Base-by-base conservation (phyloP, 2,888 invertebrate genomes). In the Phragmatobia fuliginosa region DNA sequence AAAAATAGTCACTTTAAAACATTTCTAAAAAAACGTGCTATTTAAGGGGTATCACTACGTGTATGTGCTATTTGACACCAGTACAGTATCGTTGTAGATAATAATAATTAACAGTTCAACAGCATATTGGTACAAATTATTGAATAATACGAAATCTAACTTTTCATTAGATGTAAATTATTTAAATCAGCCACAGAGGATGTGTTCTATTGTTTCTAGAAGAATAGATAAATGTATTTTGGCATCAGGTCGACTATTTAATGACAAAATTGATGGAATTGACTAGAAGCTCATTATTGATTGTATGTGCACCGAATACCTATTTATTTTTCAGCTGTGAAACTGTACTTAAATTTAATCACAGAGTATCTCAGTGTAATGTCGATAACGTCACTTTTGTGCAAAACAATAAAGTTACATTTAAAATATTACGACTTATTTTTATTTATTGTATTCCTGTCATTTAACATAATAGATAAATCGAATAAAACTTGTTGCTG, bases 311-410 rank as follows among this genome's bases (percentile, higher is more conserved):
- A 81, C 74, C 71, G 79, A 82, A 81, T 85, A 88, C 85, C 81
- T 87, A 91, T 90, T 92, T 91, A 92, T 90, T 91, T 90, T 89
- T 89, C 84, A 83, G 94, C 94, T 94, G 94, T 95, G 94, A 92
- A 93, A 89, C 83, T 93, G 94, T 94, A 95, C 94, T 94, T 95
- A 95, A 93, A 90, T 85, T 87, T 90, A 88, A 90, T 90, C 90
- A 90, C 90, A 88, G 90, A 91, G 90, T 92, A 92, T 93, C 92
- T 93, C 92, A 92, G 89, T 92, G 88, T 92, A 90, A 88, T 90
- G 88, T 90, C 90, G 87, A 90, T 91, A 88, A 89, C 88, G 91
- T 92, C 93, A 94, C 93, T 92, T 92, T 92, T 93, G 93, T 92
- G 94, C 91, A 90, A 91, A 92, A 91, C 88, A 93, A 92, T 93